Base-by-base conservation (phyloP, 2,113 vertebrate species). In the Pterocles gutturalis region DNA sequence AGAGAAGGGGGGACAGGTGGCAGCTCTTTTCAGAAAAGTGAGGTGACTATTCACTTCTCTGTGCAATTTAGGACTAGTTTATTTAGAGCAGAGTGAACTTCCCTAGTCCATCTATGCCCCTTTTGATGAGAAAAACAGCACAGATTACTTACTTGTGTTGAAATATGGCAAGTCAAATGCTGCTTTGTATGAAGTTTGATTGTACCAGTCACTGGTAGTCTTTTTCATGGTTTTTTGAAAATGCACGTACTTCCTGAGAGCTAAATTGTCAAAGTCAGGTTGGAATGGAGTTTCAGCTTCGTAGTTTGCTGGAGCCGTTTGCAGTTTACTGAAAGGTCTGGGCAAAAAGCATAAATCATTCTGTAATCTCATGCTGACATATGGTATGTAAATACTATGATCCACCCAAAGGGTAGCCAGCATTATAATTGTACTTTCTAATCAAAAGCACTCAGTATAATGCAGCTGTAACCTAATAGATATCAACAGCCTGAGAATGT, bases 361-460 rank as follows among this genome's bases (percentile, higher is more conserved):
- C 78, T 91, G 66, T 96, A 96, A 97, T 97, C 95, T 95, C 78
- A 45, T 91, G 78, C 78, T 96, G 94, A 97, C 93, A 96, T 95
- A 87, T 45, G 89, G 92, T 91, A 93, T 95, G 95, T 83, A 95
- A 97, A 95, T 96, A 91, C 77, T 43, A 53, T 75, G 84, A 95
- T 93, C 94, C 81, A 93, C 77, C 85, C 87, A 54, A 94, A 94
- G 92, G 80, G 77, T 83, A 78, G 79, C 76, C 83, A 94, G 83
- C 75, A 90, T 92, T 92, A 81, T 79, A 75, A 94, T 89, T 80
- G 76, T 64, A 69, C 83, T 87, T 95, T 76, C 89, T 97, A 97
- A 97, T 97, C 93, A n/a, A n/a, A n/a, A 93, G 89, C 45, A 62
- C 93, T 96, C 71, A n/a, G 83, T 83, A 28, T 96, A 93, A 96